Evolutionary conservation across 2,113 vertebrate species (phyloP), one percentile per base, ranked within the genome.

Genomic region (Pelmatolapia mariae): DNA sequence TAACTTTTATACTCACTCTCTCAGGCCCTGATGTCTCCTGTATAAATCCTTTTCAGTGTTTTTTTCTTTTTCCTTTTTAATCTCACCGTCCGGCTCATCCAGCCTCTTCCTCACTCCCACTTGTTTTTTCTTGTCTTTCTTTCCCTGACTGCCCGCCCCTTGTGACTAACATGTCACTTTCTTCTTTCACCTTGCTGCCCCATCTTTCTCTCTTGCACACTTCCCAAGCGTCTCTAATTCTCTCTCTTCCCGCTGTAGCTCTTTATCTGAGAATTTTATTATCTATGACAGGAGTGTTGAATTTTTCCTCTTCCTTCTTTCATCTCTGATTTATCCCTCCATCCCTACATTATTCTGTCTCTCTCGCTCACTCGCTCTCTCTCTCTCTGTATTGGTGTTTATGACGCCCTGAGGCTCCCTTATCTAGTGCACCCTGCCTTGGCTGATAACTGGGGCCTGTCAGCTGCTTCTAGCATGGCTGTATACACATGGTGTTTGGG

Each of bases 381-480:
- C 66, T 83, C 19, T 29, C 13, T 43, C n/a, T 80, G 43, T 83
- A 68, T 84, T 82, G 89, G 89, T 89, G 89, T 94, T 92, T 91
- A 94, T 89, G 90, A 95, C 86, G 85, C 93, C 94, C 94, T 52
- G 61, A 80, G 22, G 91, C 87, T 84, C 43, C 76, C 91, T 93
- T 94, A 92, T 95, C 90, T 90, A 26, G 38, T 84, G 76, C 73
- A 82, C 87, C 89, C 86, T 93, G 91, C 84, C 86, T 89, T 61
- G 40, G 85, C 93, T 93, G 91, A 93, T 94, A 94, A 92, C 91
- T 89, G 86, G 63, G 53, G 80, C 86, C 89, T 91, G 91, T 93
- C 90, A 92, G 82, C 89, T 87, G 78, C 86, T 87, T 76, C 38
- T 47, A 80, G 86, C 80, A 24, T 43, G 53, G 33, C 59, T 18